phyloP scores from a whole-genome alignment of 2,797 vertebrate genomes.

The Limnodromus scolopaceus region DNA sequence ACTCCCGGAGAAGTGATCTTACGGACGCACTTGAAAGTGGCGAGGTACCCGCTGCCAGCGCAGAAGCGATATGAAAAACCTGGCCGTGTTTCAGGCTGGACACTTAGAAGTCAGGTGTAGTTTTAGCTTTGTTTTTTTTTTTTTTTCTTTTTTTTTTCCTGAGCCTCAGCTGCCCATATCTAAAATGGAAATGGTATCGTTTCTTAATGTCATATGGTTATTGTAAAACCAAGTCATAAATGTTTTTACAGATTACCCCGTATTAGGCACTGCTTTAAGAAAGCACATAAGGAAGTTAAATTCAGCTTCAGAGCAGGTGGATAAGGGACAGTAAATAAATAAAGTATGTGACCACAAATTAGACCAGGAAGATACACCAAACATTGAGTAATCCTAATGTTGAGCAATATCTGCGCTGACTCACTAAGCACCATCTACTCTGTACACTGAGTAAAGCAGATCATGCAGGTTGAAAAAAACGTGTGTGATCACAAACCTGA shows the following conservation, averaged over 20 bases:
- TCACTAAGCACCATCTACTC: background rate
- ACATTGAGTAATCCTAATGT: background rate
- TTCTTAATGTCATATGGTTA: background rate
- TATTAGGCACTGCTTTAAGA: background rate
- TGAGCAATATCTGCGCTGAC: background rate
- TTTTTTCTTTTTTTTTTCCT: background rate
- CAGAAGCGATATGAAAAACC: background rate
- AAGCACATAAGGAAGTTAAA: background rate
- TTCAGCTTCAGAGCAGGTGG: background rate
- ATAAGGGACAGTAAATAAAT: background rate
- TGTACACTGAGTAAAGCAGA: background rate
- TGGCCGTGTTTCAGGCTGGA: background rate
- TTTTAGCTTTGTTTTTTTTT: background rate
- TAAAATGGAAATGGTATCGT: background rate
- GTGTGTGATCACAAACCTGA: background rate
- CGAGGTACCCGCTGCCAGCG: fast-evolving
- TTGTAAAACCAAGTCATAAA: background rate
- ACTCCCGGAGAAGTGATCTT: background rate
- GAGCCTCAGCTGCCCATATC: background rate
- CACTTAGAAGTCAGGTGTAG: background rate
- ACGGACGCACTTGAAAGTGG: background rate
- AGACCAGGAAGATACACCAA: background rate
- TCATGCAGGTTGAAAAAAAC: background rate
- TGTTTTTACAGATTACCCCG: background rate
- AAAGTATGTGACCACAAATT: background rate